These are phyloP conservation scores for Colletes gigas DNA, from an alignment of 1,140 invertebrate genomes.

Conservation along the genomic window DNA sequence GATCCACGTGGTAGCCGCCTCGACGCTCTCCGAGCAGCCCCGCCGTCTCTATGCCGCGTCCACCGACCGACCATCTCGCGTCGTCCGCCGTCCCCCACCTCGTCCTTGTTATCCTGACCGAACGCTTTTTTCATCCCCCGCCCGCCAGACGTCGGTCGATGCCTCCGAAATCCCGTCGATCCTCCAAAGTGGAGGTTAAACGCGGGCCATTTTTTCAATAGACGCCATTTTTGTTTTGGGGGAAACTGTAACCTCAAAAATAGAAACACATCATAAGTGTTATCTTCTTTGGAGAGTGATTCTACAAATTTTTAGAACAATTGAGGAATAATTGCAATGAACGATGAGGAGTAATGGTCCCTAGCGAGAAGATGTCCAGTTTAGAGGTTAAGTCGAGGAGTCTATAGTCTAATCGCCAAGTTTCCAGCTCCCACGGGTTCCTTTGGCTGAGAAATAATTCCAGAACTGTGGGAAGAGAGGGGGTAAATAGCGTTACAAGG, in stretches of 20 bases:
- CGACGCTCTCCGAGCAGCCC: conserved; percentile 31
- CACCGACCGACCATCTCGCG: conserved; percentile 29
- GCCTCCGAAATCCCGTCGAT: background rate
- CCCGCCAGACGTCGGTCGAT: background rate
- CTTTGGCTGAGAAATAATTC: background rate
- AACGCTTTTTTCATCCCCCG: background rate
- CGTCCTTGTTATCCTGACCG: background rate
- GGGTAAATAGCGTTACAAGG: too few species aligned
- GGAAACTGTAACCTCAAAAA: too few species aligned
- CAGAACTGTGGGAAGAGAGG: background rate
- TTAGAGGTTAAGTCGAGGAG: too few species aligned
- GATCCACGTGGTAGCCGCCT: conserved; percentile 61
- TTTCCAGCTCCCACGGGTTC: background rate
- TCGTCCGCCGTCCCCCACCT: background rate
- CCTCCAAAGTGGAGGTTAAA: background rate
- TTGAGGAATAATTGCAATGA: too few species aligned
- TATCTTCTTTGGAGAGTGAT: too few species aligned
- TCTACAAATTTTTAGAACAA: too few species aligned
- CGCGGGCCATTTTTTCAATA: too few species aligned
- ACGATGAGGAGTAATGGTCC: too few species aligned
- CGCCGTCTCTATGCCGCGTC: conserved; percentile 31
- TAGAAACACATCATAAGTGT: too few species aligned
- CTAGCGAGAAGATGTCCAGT: too few species aligned
- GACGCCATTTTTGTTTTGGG: too few species aligned
- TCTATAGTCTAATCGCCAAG: too few species aligned